A percentile compares a stretch with the other conserved stretches of the same genome.
Conservation (phyloP, 2,797 vertebrate genomes). For the Sebastiscus albofasciatus region DNA sequence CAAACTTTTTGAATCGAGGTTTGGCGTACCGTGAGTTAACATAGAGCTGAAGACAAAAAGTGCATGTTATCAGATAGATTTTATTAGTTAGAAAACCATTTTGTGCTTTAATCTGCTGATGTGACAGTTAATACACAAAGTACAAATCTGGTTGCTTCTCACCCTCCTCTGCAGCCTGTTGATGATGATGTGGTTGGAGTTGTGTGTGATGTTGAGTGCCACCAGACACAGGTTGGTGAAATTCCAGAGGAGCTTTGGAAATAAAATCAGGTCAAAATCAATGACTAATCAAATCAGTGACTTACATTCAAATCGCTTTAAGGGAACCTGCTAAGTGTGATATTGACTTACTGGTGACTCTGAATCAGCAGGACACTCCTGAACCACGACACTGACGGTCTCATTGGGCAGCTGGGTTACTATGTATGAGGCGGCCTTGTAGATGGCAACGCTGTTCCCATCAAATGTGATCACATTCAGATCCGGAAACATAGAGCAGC, state of each 20-base stretch:
- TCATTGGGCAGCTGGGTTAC: constrained; percentile 89
- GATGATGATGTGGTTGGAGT: constrained; percentile 87
- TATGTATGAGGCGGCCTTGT: constrained; percentile 92
- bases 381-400: constrained; percentile 86
- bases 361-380: constrained; percentile 85
- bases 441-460: constrained; percentile 89
- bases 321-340: fast-evolving
- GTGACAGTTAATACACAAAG: neutral
- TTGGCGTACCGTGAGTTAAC: constrained; percentile 89
- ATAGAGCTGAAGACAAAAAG: constrained; percentile 81
- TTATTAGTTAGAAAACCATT: neutral
- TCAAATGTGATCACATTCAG: constrained; percentile 95
- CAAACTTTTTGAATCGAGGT: constrained; percentile 91
- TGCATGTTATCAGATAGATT: neutral
- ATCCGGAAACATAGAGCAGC: constrained; percentile 95
- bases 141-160: constrained; percentile 35
- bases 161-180: constrained; percentile 92
- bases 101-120: neutral
- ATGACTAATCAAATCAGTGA: neutral
- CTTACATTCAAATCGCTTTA: neutral
- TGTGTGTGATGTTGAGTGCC: constrained; percentile 90
- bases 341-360: constrained; percentile 81
- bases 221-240: constrained; percentile 91
- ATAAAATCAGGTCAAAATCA: constrained; percentile 20
- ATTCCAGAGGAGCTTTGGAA: constrained; percentile 85